These are phyloP conservation scores for Spilarctia lutea DNA, from an alignment of 2,888 invertebrate species.

Conservation along the genomic window DNA sequence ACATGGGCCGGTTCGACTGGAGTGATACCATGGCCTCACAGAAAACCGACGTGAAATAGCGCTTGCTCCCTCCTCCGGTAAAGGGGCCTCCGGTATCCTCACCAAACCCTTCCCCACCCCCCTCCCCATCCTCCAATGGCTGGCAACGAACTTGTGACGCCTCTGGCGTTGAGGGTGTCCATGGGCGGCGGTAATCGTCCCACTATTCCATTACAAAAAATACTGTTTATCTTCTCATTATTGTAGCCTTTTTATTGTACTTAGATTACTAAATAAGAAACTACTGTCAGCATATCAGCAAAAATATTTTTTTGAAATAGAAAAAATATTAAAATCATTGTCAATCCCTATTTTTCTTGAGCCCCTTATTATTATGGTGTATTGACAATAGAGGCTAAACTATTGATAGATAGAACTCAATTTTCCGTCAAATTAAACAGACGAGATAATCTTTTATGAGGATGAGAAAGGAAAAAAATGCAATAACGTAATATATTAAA, in stretches of 20 bases:
- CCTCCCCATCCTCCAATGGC: too few relatives aligned
- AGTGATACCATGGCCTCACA: too few relatives aligned
- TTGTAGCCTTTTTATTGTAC: not conserved
- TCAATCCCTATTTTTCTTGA: conserved; percentile 7
- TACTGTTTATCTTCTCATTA: too few relatives aligned
- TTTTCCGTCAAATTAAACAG: conserved; percentile 79
- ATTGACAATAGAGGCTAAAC: conserved; percentile 51
- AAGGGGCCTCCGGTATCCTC: too few relatives aligned
- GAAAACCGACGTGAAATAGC: too few relatives aligned
- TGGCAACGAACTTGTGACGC: too few relatives aligned
- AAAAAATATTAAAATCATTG: conserved; percentile 2
- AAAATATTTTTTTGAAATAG: not conserved
- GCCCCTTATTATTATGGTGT: conserved; percentile 16
- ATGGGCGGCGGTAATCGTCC: too few relatives aligned
- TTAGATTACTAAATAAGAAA: not conserved
- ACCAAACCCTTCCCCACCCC: too few relatives aligned
- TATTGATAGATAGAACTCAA: conserved; percentile 62
- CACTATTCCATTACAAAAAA: too few relatives aligned
- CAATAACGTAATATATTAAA: conserved; percentile 39
- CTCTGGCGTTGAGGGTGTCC: too few relatives aligned
- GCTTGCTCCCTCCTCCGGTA: too few relatives aligned
- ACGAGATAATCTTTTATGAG: conserved; percentile 66
- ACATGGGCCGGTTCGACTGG: too few relatives aligned
- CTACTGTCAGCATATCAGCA: not conserved
- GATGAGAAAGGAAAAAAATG: conserved; percentile 62